Percentiles rank a stretch among this genome's conserved stretches.
phyloP scores from a whole-genome alignment of 2,888 invertebrate genomes.

The Ferrisia virgata region DNA sequence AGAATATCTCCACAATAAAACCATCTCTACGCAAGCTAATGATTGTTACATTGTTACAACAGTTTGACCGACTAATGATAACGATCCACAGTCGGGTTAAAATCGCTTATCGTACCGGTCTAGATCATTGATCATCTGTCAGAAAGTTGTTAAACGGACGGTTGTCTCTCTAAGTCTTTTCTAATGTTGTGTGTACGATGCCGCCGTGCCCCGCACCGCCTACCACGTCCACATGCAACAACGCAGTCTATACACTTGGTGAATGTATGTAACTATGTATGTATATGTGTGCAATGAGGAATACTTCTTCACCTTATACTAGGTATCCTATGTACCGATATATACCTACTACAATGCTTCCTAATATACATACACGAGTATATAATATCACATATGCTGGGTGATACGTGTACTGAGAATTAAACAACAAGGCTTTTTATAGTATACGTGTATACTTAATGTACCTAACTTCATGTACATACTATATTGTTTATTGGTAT shows the following conservation, averaged over 20 bases:
- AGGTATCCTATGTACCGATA: neutral
- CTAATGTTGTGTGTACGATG: neutral
- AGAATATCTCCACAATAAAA: conserved; percentile 7
- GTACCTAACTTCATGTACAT: neutral
- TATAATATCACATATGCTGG: neutral
- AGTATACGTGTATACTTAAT: neutral
- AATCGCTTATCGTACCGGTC: conserved; percentile 38
- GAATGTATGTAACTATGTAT: neutral
- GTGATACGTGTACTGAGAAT: neutral
- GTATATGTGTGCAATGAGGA: neutral
- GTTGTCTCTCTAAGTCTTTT: conserved; percentile 36
- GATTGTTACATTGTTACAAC: conserved; percentile 43
- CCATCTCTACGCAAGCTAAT: conserved; percentile 20
- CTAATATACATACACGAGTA: neutral
- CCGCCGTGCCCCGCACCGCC: too few species aligned
- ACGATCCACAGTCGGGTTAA: conserved; percentile 7
- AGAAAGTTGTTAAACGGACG: conserved; percentile 45
- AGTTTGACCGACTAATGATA: conserved; percentile 44
- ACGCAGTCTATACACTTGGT: too few species aligned
- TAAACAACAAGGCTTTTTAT: neutral
- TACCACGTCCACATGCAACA: too few species aligned
- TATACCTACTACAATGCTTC: neutral
- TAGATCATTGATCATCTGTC: conserved; percentile 44
- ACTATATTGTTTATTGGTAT: neutral
- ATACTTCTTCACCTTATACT: neutral